A percentile compares a stretch with the other conserved stretches of the same genome.
phyloP scores from a whole-genome alignment of 2,113 vertebrate genomes.

The Anser brachyrhynchus region DNA sequence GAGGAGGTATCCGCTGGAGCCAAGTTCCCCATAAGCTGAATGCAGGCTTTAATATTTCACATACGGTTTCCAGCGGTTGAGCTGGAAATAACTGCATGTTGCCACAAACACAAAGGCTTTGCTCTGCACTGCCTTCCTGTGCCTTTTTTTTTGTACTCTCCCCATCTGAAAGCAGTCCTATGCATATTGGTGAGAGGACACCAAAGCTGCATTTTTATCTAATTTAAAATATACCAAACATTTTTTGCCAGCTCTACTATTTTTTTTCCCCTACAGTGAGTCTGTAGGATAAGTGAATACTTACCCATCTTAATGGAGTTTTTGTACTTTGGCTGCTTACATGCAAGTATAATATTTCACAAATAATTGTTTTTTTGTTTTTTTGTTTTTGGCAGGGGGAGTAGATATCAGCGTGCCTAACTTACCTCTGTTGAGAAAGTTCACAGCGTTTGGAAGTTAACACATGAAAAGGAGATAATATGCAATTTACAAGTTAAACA shows the following conservation, averaged over 20 bases:
- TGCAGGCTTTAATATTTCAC: not conserved
- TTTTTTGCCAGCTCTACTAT: not conserved
- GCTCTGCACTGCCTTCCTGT: not conserved
- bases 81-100: not conserved
- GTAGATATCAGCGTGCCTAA: not conserved
- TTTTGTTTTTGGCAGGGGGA: no score
- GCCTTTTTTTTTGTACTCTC: not conserved
- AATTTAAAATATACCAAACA: not conserved
- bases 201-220: not conserved
- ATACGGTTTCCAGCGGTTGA: not conserved
- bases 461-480: not conserved
- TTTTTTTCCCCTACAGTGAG: not conserved
- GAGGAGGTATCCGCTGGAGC: not conserved
- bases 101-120: not conserved
- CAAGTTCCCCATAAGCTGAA: not conserved
- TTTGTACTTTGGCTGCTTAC: not conserved
- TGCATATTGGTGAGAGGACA: not conserved
- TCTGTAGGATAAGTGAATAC: not conserved
- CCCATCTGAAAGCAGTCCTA: not conserved
- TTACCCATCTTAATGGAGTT: not conserved
- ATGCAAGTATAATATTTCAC: not conserved
- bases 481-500: not conserved
- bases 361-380: not conserved
- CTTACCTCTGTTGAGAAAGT: not conserved
- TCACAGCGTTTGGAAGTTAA: not conserved